Evolutionary conservation across 2,113 vertebrate species (phyloP), one percentile per base, ranked within the genome.

Genomic region (Cololabis saira): DNA sequence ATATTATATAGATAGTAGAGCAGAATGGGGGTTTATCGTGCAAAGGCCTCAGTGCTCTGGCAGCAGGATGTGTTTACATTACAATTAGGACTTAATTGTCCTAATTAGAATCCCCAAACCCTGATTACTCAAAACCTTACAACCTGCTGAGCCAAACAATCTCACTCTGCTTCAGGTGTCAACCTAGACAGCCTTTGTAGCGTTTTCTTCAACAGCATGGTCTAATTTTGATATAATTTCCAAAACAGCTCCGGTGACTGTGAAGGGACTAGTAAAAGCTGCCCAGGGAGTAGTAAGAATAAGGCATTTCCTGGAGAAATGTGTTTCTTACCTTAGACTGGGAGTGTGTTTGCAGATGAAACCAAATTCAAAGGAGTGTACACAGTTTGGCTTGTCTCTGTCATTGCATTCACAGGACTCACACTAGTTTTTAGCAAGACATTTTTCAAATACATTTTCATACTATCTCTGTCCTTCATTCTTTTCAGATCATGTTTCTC

Each of bases 21-120:
- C 80, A 80, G 69, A 82, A 79, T 80, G 71, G 64, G 78, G 75
- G 76, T 75, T 50, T 71, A 52, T 2, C 61, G 57, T 80, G 65
- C 77, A 79, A 82, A 85, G 80, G 82, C 78, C 76, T 88, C 83
- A 85, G 44, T 73, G 64, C 83, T 86, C 84, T 89, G 87, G 91
- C 86, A 89, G 76, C 75, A 80, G 71, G 85, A 86, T 84, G 76
- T 91, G 88, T 91, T 93, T 91, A 92, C 82, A 82, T 87, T 90
- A 83, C 87, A 92, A 93, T 92, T 93, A 92, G 76, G 84, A 80
- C 70, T 82, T 91, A 91, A 93, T 90, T 92, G 88, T 86, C 59
- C 83, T 88, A 87, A 88, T 92, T 91, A 91, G 64, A 82, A 74
- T 87, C 82, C 89, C 86, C 75, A 79, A 88, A 83, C 79, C 76